Base-by-base conservation (phyloP, 2,113 vertebrate species). In the Caranx ignobilis region DNA sequence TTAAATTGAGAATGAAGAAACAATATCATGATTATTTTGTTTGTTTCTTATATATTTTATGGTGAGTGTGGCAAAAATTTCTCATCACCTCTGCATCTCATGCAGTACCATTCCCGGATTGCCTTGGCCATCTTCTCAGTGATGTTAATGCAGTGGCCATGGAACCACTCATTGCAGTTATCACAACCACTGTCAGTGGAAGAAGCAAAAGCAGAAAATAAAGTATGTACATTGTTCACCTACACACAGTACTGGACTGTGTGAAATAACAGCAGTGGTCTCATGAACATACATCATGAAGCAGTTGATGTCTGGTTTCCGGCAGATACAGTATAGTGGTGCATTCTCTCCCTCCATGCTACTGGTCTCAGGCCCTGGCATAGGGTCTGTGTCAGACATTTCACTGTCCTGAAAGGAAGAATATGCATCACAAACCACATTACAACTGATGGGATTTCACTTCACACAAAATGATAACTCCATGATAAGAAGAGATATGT, bases 121-220 rank as follows among this genome's bases (percentile, higher is more conserved):
- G 95, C 96, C 85, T 98, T 98, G 1, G 97, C 97, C 92, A 96
- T 96, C 92, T 97, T 98, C 95, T 98, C 97, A 0, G 97, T 98
- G 85, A 98, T 97, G 70, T 95, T 95, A 83, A 98, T 98, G 86
- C 97, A 98, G 91, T 97, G 94, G 54, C 97, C 97, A 68, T 98
- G 97, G 79, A 98, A 98, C 97, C 97, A 98, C 75, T 98, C 97
- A 5, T 97, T 98, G 87, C 97, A 98, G 71, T 96, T 96, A 88
- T 98, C 97, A 79, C 97, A 98, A 32, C 97, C 97, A n/a, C 97
- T 98, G 89, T 26, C 4, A 26, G 56, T 6, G 48, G 18, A 59
- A 66, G 32, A 79, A 43, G 62, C 2, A 77, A 73, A 81, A 67
- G 1, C 13, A 60, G 9, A 65, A 43, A 34, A 21, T 32, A 13